Base-by-base conservation (phyloP, 2,113 vertebrate species). In the Psettodes erumei region DNA sequence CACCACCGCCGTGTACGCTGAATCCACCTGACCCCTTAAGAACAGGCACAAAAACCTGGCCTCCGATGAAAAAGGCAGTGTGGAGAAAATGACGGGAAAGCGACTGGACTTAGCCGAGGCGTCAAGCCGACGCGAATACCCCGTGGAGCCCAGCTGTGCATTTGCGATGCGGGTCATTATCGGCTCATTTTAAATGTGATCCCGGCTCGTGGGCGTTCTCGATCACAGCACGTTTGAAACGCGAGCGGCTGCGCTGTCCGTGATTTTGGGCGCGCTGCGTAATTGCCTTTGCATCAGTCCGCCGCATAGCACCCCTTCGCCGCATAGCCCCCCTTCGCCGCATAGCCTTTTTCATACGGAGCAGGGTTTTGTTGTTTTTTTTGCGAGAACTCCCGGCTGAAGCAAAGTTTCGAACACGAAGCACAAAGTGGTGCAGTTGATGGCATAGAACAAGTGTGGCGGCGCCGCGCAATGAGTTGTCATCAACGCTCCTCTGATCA, bases 151-250 rank as follows among this genome's bases (percentile, higher is more conserved):
- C 68, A 58, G 42, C 63, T 79, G 76, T 58, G 69, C 23, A 67
- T 70, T 45, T 75, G 37, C 38, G 56, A 67, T 64, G 10, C 38
- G 38, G 35, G 55, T 71, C 8, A 70, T 83, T 71, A 54, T 47
- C 64, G 62, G 11, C n/a, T 55, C 47, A 30, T 51, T 67, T 69
- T n/a, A 30, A 37, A 68, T 42, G 53, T 65, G 42, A 55, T 77
- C 43, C 54, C 48, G 33, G 51, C n/a, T 62, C 28, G 38, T 11
- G 53, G 54, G 18, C 30, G 33, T 11, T 5, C 10, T 66, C 65
- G 61, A 69, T 77, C 61, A 42, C 28, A 51, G 18, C 8, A 21
- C 15, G 48, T 59, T 66, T 71, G 32, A 30, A 60, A 61, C 64
- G 13, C 19, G 65, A 55, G 45, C n/a, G n/a, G n/a, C n/a, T n/a